Conservation (phyloP, 1,140 invertebrate species). For the Orchesella cincta region DNA sequence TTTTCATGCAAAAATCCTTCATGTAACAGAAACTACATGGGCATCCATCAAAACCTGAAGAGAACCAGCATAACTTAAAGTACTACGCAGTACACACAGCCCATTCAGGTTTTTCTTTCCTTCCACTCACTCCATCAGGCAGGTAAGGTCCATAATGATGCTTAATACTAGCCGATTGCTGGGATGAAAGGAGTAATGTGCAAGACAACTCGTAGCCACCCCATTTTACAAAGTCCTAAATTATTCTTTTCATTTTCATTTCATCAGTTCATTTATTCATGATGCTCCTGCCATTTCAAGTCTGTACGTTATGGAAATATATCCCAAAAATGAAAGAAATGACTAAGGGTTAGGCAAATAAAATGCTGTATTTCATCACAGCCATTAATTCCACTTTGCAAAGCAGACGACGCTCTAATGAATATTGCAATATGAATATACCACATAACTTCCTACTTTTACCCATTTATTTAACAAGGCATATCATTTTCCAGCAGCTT, state of each 20-base stretch:
- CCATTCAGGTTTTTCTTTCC: background rate
- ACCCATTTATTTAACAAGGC: background rate
- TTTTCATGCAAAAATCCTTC: conserved; percentile 4
- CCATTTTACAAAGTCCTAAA: conserved; percentile 17
- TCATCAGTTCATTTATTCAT: conserved; percentile 30
- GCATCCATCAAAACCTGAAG: background rate
- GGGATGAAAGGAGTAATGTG: conserved; percentile 7
- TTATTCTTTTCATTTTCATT: conserved; percentile 27
- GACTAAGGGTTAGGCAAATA: conserved; percentile 9
- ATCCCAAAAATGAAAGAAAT: background rate
- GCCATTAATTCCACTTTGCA: conserved; percentile 24
- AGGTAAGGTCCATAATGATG: no score
- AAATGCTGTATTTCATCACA: conserved; percentile 4
- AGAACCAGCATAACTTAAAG: background rate
- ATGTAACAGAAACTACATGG: conserved; percentile 1
- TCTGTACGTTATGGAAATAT: background rate
- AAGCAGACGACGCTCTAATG: background rate
- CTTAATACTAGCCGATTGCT: background rate
- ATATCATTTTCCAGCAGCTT: conserved; percentile 5
- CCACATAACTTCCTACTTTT: background rate
- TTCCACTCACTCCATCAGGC: background rate
- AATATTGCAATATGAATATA: background rate
- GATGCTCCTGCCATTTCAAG: background rate
- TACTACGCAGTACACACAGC: background rate
- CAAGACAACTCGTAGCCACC: background rate